Base-by-base conservation (phyloP, 2,888 invertebrate species). In the Eurytoma californica region DNA sequence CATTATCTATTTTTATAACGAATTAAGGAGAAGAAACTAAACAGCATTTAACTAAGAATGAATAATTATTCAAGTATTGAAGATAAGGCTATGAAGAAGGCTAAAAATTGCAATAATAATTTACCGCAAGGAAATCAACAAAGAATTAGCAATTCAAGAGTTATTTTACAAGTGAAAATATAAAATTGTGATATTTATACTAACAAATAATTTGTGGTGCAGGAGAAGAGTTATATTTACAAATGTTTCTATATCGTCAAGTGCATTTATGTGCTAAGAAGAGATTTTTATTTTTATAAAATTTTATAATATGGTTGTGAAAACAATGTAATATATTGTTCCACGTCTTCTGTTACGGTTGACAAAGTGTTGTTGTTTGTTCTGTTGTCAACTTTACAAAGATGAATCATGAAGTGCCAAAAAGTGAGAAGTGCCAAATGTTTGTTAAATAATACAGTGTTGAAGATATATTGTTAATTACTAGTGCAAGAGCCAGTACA, bases 351-450 rank as follows among this genome's bases (percentile, higher is more conserved):
- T 4, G 18, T 14, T 39, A 39, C 5, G 24, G 60, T 60, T 30
- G 28, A 28, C 16, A 60, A 14, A 60, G 60, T 28, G 60, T 60
- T 61, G 60, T 60, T 61, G 3, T 61, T 63, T 39, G 39, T 61
- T 39, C 3, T 9, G 18, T 63, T 1, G 30, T 61, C 61, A 61
- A 61, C 16, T 30, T 5, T 2, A 30, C 28, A 2, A 30, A 61
- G n/a, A 5, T n/a, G 4, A 63, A 63, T 12, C 12, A 1, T 18
- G 39, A 63, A 39, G 63, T 63, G 63, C 39, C 39, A 63, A 39
- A 63, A 13, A 77, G 69, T 65, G 68, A 67, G 53, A 28, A 72
- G 73, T 73, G 78, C 51, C 63, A 68, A 51, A 73, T 61, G 18
- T 72, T 65, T 39, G 39, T 39, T 67, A 16, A 58, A n/a, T n/a